Conservation (phyloP, 1,140 invertebrate species). For the Proctacanthus coquilletti region DNA sequence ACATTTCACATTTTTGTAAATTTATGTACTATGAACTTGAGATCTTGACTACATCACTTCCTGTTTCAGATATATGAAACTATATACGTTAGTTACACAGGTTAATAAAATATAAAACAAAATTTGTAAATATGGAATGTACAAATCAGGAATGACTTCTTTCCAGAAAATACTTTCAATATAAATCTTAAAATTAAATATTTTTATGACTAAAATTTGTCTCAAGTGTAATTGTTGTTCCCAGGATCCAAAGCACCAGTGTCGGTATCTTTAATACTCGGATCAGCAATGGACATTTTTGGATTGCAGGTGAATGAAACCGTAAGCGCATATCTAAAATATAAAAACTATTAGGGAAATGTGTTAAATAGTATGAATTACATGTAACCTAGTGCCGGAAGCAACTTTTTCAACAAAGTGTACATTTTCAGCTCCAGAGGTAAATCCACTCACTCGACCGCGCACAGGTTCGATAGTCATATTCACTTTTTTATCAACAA, state of each 20-base stretch:
- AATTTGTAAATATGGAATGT: background rate
- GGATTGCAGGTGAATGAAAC: conserved; percentile 74
- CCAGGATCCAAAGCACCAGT: too few species aligned
- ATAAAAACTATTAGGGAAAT: conserved; percentile 2
- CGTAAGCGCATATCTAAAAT: conserved; percentile 54
- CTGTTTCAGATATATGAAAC: too few species aligned
- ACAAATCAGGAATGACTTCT: background rate
- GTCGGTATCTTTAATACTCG: too few species aligned
- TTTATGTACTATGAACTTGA: too few species aligned
- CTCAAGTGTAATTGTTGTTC: too few species aligned
- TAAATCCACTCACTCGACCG: conserved; percentile 68
- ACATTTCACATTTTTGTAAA: too few species aligned
- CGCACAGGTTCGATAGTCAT: conserved; percentile 59
- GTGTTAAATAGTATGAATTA: background rate
- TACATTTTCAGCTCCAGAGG: conserved; percentile 70
- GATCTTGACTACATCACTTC: too few species aligned
- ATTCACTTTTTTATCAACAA: conserved; percentile 48
- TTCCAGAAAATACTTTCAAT: background rate
- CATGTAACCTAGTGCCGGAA: conserved; percentile 36
- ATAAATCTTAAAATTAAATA: background rate
- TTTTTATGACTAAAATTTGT: background rate
- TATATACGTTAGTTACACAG: too few species aligned
- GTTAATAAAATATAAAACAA: background rate
- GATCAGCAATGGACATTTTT: conserved; percentile 29
- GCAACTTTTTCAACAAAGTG: conserved; percentile 70